These are phyloP conservation scores for Netelia fuscicornis DNA, from an alignment of 2,888 invertebrate species.

Conservation along the genomic window DNA sequence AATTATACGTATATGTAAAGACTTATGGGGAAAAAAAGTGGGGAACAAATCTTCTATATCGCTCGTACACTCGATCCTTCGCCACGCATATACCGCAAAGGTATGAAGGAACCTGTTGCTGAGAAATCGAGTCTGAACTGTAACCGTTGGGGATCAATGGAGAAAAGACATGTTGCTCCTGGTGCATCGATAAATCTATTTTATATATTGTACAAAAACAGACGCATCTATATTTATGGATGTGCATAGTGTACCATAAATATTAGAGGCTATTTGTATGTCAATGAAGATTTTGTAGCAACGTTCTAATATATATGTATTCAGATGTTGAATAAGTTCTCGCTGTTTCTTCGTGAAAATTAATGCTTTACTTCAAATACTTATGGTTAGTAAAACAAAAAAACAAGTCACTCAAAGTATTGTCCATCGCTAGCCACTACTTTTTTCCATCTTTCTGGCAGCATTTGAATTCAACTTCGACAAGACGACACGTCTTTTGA, in stretches of 20 bases:
- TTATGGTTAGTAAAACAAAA: no score
- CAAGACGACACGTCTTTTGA: no score
- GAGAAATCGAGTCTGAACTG: conserved; percentile 42
- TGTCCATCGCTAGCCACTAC: no score
- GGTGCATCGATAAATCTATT: conserved; percentile 37
- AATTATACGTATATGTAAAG: no score
- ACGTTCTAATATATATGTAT: background rate
- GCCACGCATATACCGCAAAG: conserved; percentile 23
- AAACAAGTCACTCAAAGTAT: no score
- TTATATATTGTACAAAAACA: background rate
- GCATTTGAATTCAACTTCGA: no score
- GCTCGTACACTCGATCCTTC: background rate
- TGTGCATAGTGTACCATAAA: conserved; percentile 12
- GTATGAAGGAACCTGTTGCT: conserved; percentile 64
- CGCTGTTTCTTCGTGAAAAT: no score
- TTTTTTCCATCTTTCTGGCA: no score
- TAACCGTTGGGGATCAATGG: conserved; percentile 43
- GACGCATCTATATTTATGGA: background rate
- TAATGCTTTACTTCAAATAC: no score
- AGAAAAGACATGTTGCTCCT: conserved; percentile 35
- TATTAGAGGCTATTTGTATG: background rate
- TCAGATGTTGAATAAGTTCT: background rate
- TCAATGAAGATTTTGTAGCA: background rate
- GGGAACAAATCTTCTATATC: background rate
- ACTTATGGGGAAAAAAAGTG: background rate